Evolutionary conservation across 2,888 invertebrate genomes (phyloP), one percentile per base, ranked within the genome.

Genomic region (Lasiommata megera): DNA sequence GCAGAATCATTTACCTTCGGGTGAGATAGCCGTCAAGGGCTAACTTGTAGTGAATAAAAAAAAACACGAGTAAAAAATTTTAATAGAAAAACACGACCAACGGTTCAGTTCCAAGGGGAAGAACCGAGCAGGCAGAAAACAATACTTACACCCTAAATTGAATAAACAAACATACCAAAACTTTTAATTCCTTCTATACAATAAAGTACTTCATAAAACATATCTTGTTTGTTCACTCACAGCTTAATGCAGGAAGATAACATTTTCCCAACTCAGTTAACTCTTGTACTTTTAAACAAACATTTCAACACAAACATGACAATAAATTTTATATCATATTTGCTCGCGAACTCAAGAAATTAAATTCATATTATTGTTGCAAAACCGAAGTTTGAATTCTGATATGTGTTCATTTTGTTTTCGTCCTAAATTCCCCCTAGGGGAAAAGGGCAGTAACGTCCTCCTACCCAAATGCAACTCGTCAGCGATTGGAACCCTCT

Each of bases 251-350:
- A 36, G 51, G 11, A 51, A 38, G 38, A 51, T 51, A 51, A 40
- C 51, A 38, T 14, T 51, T 38, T 48, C n/a, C 38, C 29, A 28
- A 51, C 38, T 51, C 38, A 14, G 29, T 51, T 40, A 51, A 51
- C 36, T 37, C 38, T 51, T 51, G 16, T 37, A 40, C 38, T 51
- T 48, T 51, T 51, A 51, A 46, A 51, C 51, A 40, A 51, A 50
- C 17, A 50, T 50, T 38, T 50, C 50, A 38, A 38, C 37, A 11
- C 50, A 50, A 50, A 51, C 51, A 51, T 28, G 51, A 16, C 38
- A 37, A 29, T 51, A 51, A 51, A 51, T 51, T 51, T 38, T 14
- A 51, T 31, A 46, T 46, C 31, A 46, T 46, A 31, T 46, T 46
- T 28, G 31, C 46, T 46, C 29, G 16, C 16, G 16, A 46, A 16